Percentiles rank a stretch among this genome's conserved stretches.
These are phyloP conservation scores for Keiferia lycopersicella DNA, from an alignment of 2,888 invertebrate species.

Conservation along the genomic window DNA sequence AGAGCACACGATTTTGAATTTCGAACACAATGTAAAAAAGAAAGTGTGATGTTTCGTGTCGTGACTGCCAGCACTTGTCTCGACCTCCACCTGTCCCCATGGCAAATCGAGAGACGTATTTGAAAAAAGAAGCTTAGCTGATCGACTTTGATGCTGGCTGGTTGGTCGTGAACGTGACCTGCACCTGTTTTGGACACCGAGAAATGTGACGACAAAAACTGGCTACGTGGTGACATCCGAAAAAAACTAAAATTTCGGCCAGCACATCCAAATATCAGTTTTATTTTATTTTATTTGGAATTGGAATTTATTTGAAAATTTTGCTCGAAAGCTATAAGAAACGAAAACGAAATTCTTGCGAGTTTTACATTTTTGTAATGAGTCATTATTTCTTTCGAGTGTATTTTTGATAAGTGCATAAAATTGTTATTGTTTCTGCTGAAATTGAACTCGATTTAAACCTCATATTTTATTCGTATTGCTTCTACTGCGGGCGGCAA, in stretches of 20 bases:
- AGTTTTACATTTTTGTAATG: background rate
- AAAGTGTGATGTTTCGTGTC: conserved; percentile 27
- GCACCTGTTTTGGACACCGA: conserved; percentile 49
- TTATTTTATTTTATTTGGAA: background rate
- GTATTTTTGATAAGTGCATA: background rate
- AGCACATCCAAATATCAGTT: background rate
- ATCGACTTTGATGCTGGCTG: conserved; percentile 37
- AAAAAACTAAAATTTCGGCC: conserved; percentile 5
- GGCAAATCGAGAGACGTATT: conserved; percentile 64
- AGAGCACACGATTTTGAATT: conserved; percentile 71
- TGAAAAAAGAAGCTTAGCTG: conserved; percentile 45
- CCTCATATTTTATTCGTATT: background rate
- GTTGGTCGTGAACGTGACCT: conserved; percentile 54
- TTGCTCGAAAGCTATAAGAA: background rate
- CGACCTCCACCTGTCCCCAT: conserved; percentile 69
- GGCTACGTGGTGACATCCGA: conserved; percentile 1
- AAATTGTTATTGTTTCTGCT: background rate
- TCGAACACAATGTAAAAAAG: conserved; percentile 42
- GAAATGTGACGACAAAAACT: conserved; percentile 47
- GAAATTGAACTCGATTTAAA: background rate
- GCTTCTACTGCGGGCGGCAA: background rate
- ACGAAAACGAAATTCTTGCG: background rate
- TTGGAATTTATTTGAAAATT: background rate
- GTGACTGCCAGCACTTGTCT: conserved; percentile 27
- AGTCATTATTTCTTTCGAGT: background rate